Evolutionary conservation across 2,888 invertebrate species (phyloP).

Genomic region (Archips crataeganus): DNA sequence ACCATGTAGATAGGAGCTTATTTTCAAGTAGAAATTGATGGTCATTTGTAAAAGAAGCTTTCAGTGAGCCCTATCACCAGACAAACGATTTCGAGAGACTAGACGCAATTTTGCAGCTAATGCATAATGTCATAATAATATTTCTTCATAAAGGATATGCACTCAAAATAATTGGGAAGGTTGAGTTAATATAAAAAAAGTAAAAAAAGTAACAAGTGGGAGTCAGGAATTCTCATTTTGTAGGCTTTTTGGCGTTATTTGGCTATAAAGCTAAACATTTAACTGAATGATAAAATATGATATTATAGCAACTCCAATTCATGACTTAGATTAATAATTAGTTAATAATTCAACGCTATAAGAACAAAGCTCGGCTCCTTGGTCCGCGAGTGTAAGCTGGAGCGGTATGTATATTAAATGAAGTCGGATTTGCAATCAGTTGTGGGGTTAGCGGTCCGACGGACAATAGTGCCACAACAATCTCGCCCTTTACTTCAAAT

Average conservation of each 20-base stretch:
- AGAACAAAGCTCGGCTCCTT: constrained; percentile 36
- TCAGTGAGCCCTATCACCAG: too few species aligned
- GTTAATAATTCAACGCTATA: constrained; percentile 21
- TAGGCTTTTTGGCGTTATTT: neutral
- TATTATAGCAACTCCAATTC: neutral
- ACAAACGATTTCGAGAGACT: too few species aligned
- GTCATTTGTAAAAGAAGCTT: neutral
- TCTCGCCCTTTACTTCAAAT: constrained; percentile 82
- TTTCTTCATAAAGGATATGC: too few species aligned
- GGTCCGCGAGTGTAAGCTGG: constrained; percentile 55
- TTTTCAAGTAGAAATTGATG: neutral
- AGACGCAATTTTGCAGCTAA: too few species aligned
- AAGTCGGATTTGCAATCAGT: constrained; percentile 80
- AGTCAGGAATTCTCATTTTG: neutral
- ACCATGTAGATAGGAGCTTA: neutral
- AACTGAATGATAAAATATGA: neutral
- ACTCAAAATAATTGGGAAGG: too few species aligned
- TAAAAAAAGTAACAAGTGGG: too few species aligned
- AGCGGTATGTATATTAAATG: constrained; percentile 80
- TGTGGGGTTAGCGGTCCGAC: constrained; percentile 73
- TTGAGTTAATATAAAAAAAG: too few species aligned
- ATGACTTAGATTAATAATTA: constrained; percentile 19
- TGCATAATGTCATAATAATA: too few species aligned
- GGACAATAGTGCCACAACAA: constrained; percentile 83
- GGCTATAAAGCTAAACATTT: neutral